Evolutionary conservation across 37 sponge, comb jelly and placozoan species (phyloP).

Genomic region (Mnemiopsis leidyi): DNA sequence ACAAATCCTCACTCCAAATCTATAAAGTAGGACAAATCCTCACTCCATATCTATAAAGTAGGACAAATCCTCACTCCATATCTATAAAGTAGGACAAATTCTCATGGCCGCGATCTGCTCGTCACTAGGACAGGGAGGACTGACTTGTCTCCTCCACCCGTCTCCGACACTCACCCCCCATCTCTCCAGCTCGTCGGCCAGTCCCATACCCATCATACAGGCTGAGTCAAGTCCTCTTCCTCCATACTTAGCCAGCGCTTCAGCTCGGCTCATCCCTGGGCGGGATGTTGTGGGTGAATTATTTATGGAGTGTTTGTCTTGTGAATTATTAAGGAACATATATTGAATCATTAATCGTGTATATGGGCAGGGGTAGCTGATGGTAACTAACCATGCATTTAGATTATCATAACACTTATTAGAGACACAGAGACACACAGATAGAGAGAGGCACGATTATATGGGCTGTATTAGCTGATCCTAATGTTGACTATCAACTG

Average conservation of each 20-base stretch:
- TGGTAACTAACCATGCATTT: too few species aligned
- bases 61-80: too few species aligned
- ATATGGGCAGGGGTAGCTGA: too few species aligned
- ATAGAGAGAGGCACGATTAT: too few species aligned
- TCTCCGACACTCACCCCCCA: neutral
- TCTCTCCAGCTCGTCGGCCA: neutral
- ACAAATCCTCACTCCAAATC: too few species aligned
- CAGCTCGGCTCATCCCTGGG: neutral
- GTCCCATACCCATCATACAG: slow-evolving; percentile 17
- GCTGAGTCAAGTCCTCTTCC: neutral
- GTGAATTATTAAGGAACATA: neutral
- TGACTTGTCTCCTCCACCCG: neutral
- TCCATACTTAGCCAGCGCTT: neutral
- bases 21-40: too few species aligned
- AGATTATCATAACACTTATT: too few species aligned
- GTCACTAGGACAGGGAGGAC: neutral
- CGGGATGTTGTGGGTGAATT: neutral
- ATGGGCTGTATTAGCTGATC: too few species aligned
- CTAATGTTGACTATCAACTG: too few species aligned
- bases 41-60: too few species aligned
- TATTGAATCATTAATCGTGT: too few species aligned
- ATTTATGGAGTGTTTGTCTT: neutral
- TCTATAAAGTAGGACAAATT: slow-evolving; percentile 2
- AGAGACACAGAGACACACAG: too few species aligned
- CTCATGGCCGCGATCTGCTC: neutral